phyloP scores from a whole-genome alignment of 2,797 vertebrate genomes.

The Decapterus maruadsi region DNA sequence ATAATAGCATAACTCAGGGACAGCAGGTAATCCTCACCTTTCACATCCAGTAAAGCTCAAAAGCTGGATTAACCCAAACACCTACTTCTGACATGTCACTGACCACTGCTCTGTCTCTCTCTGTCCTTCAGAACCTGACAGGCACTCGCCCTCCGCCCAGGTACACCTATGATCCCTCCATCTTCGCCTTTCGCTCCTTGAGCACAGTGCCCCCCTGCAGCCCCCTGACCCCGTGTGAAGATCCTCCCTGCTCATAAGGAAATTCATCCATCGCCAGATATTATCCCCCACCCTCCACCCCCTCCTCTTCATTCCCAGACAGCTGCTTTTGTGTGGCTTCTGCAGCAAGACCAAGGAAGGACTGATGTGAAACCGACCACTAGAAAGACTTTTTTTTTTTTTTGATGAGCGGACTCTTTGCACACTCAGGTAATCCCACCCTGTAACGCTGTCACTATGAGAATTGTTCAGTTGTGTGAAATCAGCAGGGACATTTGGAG shows the following conservation, averaged over 20 bases:
- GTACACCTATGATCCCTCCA: constrained; percentile 91
- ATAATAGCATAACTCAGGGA: not conserved
- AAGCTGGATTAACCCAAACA: constrained; percentile 29
- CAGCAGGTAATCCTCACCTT: constrained; percentile 22
- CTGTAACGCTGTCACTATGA: constrained; percentile 58
- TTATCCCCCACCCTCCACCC: not conserved
- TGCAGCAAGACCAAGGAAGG: constrained; percentile 56
- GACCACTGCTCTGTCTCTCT: constrained; percentile 35
- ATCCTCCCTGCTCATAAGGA: constrained; percentile 86
- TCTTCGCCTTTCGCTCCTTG: constrained; percentile 92
- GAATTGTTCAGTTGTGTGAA: constrained; percentile 23
- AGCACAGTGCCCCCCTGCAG: constrained; percentile 91
- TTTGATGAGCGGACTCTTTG: constrained; percentile 60
- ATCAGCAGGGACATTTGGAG: constrained; percentile 30
- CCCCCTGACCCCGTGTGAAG: constrained; percentile 88
- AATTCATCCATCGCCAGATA: constrained; percentile 18
- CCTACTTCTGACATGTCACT: constrained; percentile 15
- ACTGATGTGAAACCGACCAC: constrained; percentile 48
- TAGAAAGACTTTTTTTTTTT: constrained; percentile 45
- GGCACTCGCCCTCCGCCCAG: constrained; percentile 85
- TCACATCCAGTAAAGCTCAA: constrained; percentile 14
- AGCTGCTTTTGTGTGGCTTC: constrained; percentile 54
- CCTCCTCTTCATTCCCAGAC: constrained; percentile 37
- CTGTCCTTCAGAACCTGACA: constrained; percentile 84
- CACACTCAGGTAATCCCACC: constrained; percentile 81